Conservation (phyloP, 1,140 invertebrate species). For the honey bee (Apis mellifera) region Amel_HAv3.1 CM009945.2:9454001-9454500, state of each 20-base stretch:
- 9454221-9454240: not conserved
- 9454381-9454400: slow-evolving; percentile 8
- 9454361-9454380: slow-evolving; percentile 6
- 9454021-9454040: no score
- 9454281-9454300: not conserved
- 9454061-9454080: no score
- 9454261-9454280: not conserved
- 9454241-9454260: not conserved
- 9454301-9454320: no score
- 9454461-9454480: not conserved
- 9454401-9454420: not conserved
- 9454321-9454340: no score
- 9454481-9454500: not conserved
- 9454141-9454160: not conserved
- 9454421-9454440: not conserved
- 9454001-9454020: no score
- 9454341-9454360: not conserved
- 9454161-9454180: not conserved
- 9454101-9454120: no score
- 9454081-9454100: no score
- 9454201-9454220: no score
- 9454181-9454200: no score
- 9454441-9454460: no score
- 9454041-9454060: no score
- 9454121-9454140: not conserved